Conservation (phyloP, 1,140 invertebrate genomes). For the Sycophaga agraensis region DNA sequence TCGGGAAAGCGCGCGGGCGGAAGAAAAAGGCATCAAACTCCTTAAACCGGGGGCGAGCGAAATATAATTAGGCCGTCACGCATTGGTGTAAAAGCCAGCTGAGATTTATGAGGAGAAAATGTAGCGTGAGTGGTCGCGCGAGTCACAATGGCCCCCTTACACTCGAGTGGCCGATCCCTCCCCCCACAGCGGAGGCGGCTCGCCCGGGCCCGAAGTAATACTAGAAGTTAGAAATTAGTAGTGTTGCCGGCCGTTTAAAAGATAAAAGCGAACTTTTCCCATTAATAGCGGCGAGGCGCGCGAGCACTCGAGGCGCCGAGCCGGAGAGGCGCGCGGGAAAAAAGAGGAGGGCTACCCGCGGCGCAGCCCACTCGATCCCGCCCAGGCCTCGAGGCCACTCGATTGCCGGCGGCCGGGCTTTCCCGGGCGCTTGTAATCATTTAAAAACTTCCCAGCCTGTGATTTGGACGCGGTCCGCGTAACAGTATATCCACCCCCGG, state of each 20-base stretch:
- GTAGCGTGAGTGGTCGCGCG: constrained; percentile 3
- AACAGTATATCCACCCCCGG: background rate
- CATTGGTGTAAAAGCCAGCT: constrained; percentile 15
- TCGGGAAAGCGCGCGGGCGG: too few species aligned
- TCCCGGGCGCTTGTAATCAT: constrained; percentile 50
- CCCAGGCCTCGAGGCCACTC: background rate
- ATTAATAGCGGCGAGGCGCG: constrained; percentile 52
- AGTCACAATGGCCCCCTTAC: background rate
- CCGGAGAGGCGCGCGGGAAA: background rate
- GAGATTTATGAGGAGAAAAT: constrained; percentile 25
- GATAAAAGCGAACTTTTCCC: constrained; percentile 60
- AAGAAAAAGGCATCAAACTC: constrained; percentile 1
- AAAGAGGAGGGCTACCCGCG: too few species aligned
- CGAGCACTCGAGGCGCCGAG: constrained; percentile 15
- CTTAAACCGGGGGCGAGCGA: background rate
- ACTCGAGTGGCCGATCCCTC: background rate
- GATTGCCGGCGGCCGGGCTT: constrained; percentile 41
- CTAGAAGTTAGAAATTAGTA: constrained; percentile 57
- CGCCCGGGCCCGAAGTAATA: constrained; percentile 43
- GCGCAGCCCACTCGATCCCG: too few species aligned
- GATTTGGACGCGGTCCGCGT: constrained; percentile 23
- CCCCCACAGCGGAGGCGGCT: too few species aligned
- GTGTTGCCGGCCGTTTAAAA: constrained; percentile 57
- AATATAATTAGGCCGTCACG: constrained; percentile 27
- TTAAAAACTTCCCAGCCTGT: constrained; percentile 51